These are phyloP conservation scores for Caerostris extrusa DNA, from an alignment of 1,140 invertebrate species.

Conservation along the genomic window DNA sequence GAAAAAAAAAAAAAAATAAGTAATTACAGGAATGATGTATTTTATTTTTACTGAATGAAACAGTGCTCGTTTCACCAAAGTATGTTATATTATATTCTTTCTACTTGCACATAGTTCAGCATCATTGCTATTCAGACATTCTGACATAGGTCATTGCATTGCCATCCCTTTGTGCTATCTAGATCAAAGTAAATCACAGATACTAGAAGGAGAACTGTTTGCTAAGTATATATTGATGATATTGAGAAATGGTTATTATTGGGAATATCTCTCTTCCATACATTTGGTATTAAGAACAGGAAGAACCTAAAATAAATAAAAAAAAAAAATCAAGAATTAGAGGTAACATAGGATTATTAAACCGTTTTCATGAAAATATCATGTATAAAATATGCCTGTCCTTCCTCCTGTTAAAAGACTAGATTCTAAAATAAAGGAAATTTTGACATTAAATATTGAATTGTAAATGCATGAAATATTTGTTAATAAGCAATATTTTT, in stretches of 20 bases:
- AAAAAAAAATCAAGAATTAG: neutral
- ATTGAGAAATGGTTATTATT: neutral
- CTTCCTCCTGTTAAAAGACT: too few relatives aligned
- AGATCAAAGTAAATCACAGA: conserved; percentile 44
- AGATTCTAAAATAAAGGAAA: too few relatives aligned
- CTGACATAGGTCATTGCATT: neutral
- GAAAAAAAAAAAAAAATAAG: too few relatives aligned
- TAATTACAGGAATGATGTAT: neutral
- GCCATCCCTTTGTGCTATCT: conserved; percentile 6
- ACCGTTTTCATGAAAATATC: neutral
- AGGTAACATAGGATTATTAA: neutral
- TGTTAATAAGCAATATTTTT: too few relatives aligned
- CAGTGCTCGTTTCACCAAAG: conserved; percentile 5
- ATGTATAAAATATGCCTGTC: too few relatives aligned
- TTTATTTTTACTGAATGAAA: conserved; percentile 34
- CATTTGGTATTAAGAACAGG: neutral
- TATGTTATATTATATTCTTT: neutral
- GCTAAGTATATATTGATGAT: conserved; percentile 69
- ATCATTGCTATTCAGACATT: too few relatives aligned
- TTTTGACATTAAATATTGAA: too few relatives aligned
- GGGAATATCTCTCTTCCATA: neutral
- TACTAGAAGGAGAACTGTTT: conserved; percentile 28
- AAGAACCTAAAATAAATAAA: conserved; percentile 8
- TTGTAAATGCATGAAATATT: too few relatives aligned
- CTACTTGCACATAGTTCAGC: conserved; percentile 9